Conservation (phyloP, 2,113 vertebrate genomes). For the Zapus hudsonius region DNA sequence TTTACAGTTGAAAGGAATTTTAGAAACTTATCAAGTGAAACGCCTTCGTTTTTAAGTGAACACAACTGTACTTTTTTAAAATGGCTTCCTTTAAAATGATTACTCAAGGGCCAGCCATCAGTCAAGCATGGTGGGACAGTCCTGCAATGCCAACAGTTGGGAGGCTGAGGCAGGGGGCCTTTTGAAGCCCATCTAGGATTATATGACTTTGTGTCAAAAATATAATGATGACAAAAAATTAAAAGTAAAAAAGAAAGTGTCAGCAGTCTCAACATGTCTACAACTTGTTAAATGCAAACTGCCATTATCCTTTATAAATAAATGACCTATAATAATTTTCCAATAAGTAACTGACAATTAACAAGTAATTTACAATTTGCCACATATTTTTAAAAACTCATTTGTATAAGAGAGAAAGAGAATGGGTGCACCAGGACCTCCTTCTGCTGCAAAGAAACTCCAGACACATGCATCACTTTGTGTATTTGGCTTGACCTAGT, state of each 20-base stretch:
- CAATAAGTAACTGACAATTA: constrained; percentile 10
- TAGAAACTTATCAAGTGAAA: constrained; percentile 4
- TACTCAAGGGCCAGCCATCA: neutral
- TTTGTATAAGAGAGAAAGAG: no score
- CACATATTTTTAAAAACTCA: neutral
- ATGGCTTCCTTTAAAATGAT: neutral
- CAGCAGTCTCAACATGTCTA: neutral
- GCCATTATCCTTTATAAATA: neutral
- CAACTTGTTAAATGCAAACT: constrained; percentile 39
- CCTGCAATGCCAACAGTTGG: neutral
- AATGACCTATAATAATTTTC: neutral
- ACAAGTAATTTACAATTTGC: constrained; percentile 20
- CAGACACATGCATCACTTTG: no score
- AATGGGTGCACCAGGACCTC: no score
- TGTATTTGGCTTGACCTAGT: no score
- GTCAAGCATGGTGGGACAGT: neutral
- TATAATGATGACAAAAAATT: neutral
- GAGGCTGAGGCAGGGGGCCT: neutral
- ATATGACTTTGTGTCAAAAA: neutral
- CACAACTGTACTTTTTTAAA: neutral
- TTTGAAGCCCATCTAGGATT: neutral
- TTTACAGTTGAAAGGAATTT: constrained; percentile 22
- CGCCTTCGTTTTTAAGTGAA: neutral
- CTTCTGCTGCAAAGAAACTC: no score
- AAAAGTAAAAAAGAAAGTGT: neutral